Percentiles rank a stretch among this genome's conserved stretches.
These are phyloP conservation scores for Linyphia triangularis DNA, from an alignment of 2,888 invertebrate species.

Conservation along the genomic window DNA sequence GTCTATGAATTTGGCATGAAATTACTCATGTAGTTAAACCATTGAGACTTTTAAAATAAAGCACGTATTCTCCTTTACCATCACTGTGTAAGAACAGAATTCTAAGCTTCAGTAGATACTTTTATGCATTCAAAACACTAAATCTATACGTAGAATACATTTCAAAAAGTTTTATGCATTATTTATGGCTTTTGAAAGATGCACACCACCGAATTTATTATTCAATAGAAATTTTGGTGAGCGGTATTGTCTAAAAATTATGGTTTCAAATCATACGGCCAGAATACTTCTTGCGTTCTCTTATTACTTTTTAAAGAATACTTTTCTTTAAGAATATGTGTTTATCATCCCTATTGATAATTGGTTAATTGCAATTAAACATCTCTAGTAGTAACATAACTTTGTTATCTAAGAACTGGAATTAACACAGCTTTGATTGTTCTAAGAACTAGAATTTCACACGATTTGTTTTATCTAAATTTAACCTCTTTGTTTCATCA, in stretches of 20 bases:
- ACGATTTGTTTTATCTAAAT: too few species aligned
- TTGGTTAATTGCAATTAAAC: too few species aligned
- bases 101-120: not conserved
- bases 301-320: not conserved
- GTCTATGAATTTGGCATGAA: not conserved
- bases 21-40: not conserved
- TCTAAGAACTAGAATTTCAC: too few species aligned
- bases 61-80: not conserved
- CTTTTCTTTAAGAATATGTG: too few species aligned
- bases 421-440: too few species aligned
- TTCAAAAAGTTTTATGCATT: constrained; percentile 28
- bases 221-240: constrained; percentile 12
- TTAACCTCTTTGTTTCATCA: too few species aligned
- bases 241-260: not conserved
- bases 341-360: too few species aligned
- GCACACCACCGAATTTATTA: not conserved
- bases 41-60: not conserved
- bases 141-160: constrained; percentile 29
- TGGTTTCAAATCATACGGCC: not conserved
- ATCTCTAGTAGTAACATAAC: too few species aligned
- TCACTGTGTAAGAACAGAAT: not conserved
- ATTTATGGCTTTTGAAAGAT: constrained; percentile 26
- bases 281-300: not conserved
- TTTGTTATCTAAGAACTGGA: too few species aligned
- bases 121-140: not conserved